Percentiles rank a stretch among this genome's conserved stretches.
Conservation (phyloP, 1,140 invertebrate species). For the Drosophila pruinosa region DNA sequence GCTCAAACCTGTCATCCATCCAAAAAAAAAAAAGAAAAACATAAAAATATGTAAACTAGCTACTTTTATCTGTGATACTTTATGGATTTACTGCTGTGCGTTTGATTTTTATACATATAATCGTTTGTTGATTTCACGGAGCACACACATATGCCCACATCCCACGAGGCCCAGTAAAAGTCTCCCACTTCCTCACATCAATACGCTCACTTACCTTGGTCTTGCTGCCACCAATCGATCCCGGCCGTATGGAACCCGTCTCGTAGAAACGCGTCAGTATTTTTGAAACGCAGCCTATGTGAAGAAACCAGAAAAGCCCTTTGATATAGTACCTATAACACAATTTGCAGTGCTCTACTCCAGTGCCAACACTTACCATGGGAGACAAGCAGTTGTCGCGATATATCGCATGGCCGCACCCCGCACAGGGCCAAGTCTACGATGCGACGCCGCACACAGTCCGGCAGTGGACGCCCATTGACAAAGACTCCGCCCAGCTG, state of each 20-base stretch:
- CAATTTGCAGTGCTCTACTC: not conserved
- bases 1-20: slow-evolving; percentile 51
- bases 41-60: slow-evolving; percentile 69
- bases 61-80: slow-evolving; percentile 64
- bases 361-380: slow-evolving; percentile 86
- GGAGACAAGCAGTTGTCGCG: slow-evolving; percentile 95
- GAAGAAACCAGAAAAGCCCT: slow-evolving; percentile 25
- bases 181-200: not conserved
- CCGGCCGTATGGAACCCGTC: slow-evolving; percentile 95
- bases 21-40: slow-evolving; percentile 9
- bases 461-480: slow-evolving; percentile 96
- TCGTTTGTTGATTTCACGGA: slow-evolving; percentile 77
- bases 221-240: slow-evolving; percentile 94
- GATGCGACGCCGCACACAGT: slow-evolving; percentile 95
- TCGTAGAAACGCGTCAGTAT: slow-evolving; percentile 98
- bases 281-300: slow-evolving; percentile 92
- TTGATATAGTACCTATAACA: slow-evolving; percentile 7
- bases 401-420: slow-evolving; percentile 97
- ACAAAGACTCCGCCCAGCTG: slow-evolving; percentile 98
- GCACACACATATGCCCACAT: slow-evolving; percentile 41
- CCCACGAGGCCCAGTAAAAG: slow-evolving; percentile 26
- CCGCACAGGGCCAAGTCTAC: slow-evolving; percentile 96
- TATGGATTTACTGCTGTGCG: slow-evolving; percentile 77
- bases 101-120: slow-evolving; percentile 77
- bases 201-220: slow-evolving; percentile 91